Base-by-base conservation (phyloP, 2,888 invertebrate genomes). In the Pollenia angustigena region DNA sequence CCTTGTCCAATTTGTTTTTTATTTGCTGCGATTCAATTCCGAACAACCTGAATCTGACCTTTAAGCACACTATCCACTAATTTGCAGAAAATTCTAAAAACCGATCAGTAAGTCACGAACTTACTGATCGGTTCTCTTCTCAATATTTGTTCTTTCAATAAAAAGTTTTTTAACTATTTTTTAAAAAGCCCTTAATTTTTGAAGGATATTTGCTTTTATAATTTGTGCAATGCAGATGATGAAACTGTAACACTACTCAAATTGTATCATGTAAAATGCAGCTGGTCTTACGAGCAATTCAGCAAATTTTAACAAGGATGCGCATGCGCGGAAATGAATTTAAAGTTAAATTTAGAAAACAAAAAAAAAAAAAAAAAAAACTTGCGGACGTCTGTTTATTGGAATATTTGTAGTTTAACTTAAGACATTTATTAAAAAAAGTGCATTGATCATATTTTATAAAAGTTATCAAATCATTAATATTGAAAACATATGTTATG, bases 281-380 rank as follows among this genome's bases (percentile, higher is more conserved):
- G 86, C 80, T 87, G 86, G 80, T 72, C 50, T 71, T 23, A 46
- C n/a, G 16, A 50, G 58, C n/a, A 56, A 56, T 78, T 48, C 11
- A 68, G 52, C 2, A 72, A 44, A 56, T 44, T 72, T 48, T 4
- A 68, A 52, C 4, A 79, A 44, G 58, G 72, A 71, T 79, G 62
- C 75, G 66, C 80, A 76, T 86, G 86, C 86, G 75, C 83, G 80
- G 80, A 87, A 83, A 83, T 83, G 58, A 68, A 83, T 81, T 72
- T 78, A 54, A 23, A 74, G 52, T 76, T 81, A 68, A 81, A 81
- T 81, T 81, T 71, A 72, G 62, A 58, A 76, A 50, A 7, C 46
- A 62, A 68, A 46, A 23, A 18, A 46, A 68, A 42, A 23, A 68
- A 42, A 23, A 72, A 4, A 46, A 32, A 54, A 54, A 66, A 40